Percentiles rank a stretch among this genome's conserved stretches.
phyloP scores from a whole-genome alignment of 92 coral and sea anemone species.

The Zoanthus sociatus region DNA sequence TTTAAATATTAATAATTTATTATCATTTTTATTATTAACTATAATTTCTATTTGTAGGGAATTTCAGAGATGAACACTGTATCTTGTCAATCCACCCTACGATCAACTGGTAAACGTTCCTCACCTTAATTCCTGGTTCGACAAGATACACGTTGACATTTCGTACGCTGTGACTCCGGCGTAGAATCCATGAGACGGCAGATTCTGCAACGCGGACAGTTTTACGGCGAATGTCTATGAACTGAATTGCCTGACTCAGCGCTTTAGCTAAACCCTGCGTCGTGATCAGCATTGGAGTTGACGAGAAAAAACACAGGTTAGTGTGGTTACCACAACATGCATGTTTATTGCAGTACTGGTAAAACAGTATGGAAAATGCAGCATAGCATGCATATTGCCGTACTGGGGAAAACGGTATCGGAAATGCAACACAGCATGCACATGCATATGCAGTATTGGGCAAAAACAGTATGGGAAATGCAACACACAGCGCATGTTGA shows the following conservation, averaged over 20 bases:
- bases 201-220: slow-evolving; percentile 98
- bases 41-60: no score
- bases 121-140: slow-evolving; percentile 91
- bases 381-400: background rate
- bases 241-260: slow-evolving; percentile 93
- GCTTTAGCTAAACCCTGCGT: slow-evolving; percentile 88
- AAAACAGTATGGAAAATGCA: background rate
- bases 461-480: background rate
- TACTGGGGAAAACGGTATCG: no score
- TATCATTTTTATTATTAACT: no score
- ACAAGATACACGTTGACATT: slow-evolving; percentile 90
- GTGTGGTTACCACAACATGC: background rate
- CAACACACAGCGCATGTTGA: no score
- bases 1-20: no score
- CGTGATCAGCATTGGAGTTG: background rate
- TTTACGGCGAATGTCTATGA: slow-evolving; percentile 88
- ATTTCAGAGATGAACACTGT: no score
- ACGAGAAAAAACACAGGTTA: background rate
- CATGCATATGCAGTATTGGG: background rate
- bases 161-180: slow-evolving; percentile 86
- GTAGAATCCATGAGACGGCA: slow-evolving; percentile 94
- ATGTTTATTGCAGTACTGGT: background rate
- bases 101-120: background rate
- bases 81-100: background rate
- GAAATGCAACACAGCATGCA: background rate